phyloP scores from a whole-genome alignment of 1,140 invertebrate genomes.

The Alviniconcha marisindica region DNA sequence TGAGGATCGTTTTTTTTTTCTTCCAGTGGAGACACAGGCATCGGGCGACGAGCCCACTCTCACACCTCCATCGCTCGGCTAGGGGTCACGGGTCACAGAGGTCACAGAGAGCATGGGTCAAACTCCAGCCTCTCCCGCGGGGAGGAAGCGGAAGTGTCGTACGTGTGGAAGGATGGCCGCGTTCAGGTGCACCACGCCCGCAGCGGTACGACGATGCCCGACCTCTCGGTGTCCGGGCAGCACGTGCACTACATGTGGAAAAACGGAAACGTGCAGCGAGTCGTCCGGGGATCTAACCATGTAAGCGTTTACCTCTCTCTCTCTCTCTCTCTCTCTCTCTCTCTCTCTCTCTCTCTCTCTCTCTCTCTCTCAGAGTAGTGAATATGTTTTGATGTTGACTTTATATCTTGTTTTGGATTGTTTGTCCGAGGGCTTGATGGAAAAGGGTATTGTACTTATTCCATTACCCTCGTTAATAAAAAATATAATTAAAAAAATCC shows the following conservation, averaged over 20 bases:
- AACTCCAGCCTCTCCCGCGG: neutral
- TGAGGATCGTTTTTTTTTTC: too few relatives aligned
- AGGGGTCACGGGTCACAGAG: neutral
- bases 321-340: neutral
- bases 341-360: neutral
- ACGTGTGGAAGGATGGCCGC: constrained; percentile 36
- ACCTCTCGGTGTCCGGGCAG: constrained; percentile 24
- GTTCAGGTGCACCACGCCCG: constrained; percentile 29
- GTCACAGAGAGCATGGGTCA: neutral
- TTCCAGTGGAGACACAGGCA: neutral
- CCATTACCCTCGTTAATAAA: neutral
- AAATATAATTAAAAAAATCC: neutral
- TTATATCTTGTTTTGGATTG: neutral
- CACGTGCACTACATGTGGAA: constrained; percentile 39
- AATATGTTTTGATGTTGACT: neutral
- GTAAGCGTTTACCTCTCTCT: neutral
- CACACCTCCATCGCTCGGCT: constrained; percentile 19
- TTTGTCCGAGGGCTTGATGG: neutral
- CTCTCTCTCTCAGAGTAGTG: neutral
- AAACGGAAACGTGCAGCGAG: constrained; percentile 33
- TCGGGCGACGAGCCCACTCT: neutral
- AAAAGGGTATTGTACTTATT: too few relatives aligned
- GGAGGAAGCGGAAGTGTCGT: constrained; percentile 32
- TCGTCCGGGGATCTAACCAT: constrained; percentile 20
- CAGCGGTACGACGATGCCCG: neutral